Conservation (phyloP, 2,797 vertebrate genomes). For the Manis javanica region DNA sequence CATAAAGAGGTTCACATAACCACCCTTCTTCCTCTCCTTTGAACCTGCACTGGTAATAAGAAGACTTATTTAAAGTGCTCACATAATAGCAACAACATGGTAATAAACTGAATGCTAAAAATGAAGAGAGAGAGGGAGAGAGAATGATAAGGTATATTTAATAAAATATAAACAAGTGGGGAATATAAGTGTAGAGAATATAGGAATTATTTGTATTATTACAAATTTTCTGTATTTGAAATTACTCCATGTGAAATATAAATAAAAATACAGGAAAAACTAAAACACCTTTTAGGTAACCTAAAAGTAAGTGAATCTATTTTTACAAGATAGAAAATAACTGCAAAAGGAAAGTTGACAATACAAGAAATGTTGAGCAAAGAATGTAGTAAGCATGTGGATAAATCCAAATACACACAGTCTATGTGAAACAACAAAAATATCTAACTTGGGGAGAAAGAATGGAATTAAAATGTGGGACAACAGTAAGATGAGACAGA, state of each 20-base stretch:
- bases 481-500: neutral
- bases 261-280: slow-evolving; percentile 32
- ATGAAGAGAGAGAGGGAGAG: neutral
- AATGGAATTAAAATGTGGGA: neutral
- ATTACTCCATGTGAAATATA: neutral
- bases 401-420: neutral
- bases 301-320: slow-evolving; percentile 15
- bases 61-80: neutral
- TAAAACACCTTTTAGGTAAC: neutral
- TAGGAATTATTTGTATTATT: neutral
- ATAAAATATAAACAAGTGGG: neutral
- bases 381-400: neutral
- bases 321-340: neutral
- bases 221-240: neutral
- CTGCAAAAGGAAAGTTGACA: neutral
- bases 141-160: neutral
- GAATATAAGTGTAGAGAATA: neutral
- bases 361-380: neutral
- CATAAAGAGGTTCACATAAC: neutral
- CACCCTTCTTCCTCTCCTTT: neutral
- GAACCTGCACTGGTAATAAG: neutral
- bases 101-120: neutral
- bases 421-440: neutral
- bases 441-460: neutral
- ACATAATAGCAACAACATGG: neutral